A percentile compares a stretch with the other conserved stretches of the same genome.
These are phyloP conservation scores for Anguilla obscura DNA, from an alignment of 2,797 vertebrate genomes.

Conservation along the genomic window DNA sequence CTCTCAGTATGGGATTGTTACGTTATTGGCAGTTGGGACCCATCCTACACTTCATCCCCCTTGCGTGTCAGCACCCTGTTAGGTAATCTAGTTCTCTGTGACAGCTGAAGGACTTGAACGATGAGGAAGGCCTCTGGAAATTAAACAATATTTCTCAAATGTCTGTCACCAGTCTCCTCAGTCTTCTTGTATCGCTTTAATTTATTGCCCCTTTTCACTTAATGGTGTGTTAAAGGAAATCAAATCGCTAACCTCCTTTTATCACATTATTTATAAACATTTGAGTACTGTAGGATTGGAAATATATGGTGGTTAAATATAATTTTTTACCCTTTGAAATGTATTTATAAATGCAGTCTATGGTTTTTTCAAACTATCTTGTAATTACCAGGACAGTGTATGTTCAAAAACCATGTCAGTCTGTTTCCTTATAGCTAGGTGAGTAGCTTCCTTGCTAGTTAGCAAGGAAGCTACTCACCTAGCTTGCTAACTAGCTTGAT, in stretches of 20 bases:
- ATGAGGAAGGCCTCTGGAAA: constrained; percentile 46
- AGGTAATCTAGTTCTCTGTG: constrained; percentile 31
- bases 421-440: too few species aligned
- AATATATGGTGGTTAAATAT: constrained; percentile 10
- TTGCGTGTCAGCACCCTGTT: constrained; percentile 60
- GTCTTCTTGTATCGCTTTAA: background rate
- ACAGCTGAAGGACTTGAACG: background rate
- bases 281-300: background rate
- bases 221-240: background rate
- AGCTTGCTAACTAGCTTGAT: too few species aligned
- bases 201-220: background rate
- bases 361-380: too few species aligned
- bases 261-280: background rate
- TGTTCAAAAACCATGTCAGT: too few species aligned
- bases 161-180: constrained; percentile 35
- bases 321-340: background rate
- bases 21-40: constrained; percentile 37
- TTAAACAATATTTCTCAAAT: constrained; percentile 29
- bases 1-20: constrained; percentile 42
- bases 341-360: background rate
- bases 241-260: constrained; percentile 11
- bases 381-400: too few species aligned
- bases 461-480: too few species aligned
- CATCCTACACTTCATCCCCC: constrained; percentile 46
- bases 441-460: too few species aligned